Evolutionary conservation across 2,797 vertebrate genomes (phyloP), one percentile per base, ranked within the genome.

Genomic region (Chaenodraco wilsoni): DNA sequence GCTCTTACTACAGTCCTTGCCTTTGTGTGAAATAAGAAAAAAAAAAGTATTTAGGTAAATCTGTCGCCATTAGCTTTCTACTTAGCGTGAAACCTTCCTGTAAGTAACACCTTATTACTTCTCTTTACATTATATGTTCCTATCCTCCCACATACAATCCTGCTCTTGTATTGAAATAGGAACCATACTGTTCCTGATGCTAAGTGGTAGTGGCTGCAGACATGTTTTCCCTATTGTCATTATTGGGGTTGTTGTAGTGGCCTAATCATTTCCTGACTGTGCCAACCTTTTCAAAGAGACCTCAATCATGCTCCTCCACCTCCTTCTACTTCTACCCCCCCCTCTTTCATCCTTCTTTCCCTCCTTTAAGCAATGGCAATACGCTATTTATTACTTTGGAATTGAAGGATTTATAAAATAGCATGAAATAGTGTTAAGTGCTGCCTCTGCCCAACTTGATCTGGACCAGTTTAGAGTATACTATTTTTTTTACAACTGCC

Each of bases 231-330:
- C 82, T 85, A 85, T 92, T 89, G 83, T 86, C 84, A 85, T 92
- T 90, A 93, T 88, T 86, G 83, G 73, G 74, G 75, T 86, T 93
- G 93, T 88, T 92, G 88, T 90, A 88, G 77, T 67, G 56, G 82
- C 61, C 83, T 93, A 94, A 94, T 93, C 87, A 82, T 84, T 92
- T 91, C 91, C 92, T 90, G 88, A 85, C 76, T 82, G 69, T 72
- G 76, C 65, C 82, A 77, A 55, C 15, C 49, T 21, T 77, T 87
- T 90, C 84, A 91, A 86, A 87, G 76, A 33, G 78, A 76, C 62
- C 60, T 72, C 59, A 56, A 59, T 79, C 69, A 19, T 54, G 58
- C 65, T 79, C 64, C 76, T 83, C 74, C 49, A 78, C 77, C 75
- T 85, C 81, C 64, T 65, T 19, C 44, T 74, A 67, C 83, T 56